Conservation (phyloP, 1,140 invertebrate species). For the Agrilus planipennis region DNA sequence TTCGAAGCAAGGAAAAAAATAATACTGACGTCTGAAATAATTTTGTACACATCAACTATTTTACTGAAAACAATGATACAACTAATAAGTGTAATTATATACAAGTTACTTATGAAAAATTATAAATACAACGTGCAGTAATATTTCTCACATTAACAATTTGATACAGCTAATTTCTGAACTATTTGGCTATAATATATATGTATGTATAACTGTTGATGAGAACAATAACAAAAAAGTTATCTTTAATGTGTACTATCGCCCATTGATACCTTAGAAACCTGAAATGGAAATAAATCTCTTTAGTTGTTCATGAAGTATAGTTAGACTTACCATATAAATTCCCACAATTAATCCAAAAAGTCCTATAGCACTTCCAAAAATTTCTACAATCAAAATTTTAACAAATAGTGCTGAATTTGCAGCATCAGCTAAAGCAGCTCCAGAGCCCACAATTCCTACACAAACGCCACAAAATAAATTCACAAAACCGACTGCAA, state of each 20-base stretch:
- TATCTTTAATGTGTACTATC: constrained; percentile 24
- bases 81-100: too few relatives aligned
- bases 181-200: too few relatives aligned
- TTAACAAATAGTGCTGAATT: constrained; percentile 81
- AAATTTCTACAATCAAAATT: constrained; percentile 88
- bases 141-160: too few relatives aligned
- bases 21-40: too few relatives aligned
- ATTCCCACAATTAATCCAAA: constrained; percentile 88
- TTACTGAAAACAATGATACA: too few relatives aligned
- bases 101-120: too few relatives aligned
- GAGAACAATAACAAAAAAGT: too few relatives aligned
- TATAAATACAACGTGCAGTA: too few relatives aligned
- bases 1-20: too few relatives aligned
- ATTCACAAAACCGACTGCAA: constrained; percentile 77
- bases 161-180: too few relatives aligned
- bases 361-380: constrained; percentile 82
- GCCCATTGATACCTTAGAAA: constrained; percentile 30
- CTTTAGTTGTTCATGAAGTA: background rate
- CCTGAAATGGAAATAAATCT: constrained; percentile 4
- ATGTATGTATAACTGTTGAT: too few relatives aligned
- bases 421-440: constrained; percentile 80
- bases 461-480: constrained; percentile 81
- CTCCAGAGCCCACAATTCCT: constrained; percentile 83
- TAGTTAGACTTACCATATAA: constrained; percentile 45
- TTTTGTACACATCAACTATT: too few relatives aligned